phyloP scores from a whole-genome alignment of 1,140 invertebrate species.

The Magallana angulata region DNA sequence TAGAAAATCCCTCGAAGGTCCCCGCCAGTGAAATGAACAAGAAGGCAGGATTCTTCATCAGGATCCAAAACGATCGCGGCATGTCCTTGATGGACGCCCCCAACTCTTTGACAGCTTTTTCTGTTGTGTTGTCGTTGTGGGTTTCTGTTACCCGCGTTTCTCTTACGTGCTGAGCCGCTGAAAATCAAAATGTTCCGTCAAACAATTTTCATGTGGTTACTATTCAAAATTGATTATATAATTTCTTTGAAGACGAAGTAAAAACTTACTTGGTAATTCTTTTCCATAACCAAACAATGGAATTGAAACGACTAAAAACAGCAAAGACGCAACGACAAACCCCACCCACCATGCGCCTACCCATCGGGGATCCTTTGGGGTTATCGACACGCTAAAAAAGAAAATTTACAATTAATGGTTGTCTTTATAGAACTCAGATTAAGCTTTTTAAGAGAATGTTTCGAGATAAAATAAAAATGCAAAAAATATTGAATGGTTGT shows the following conservation, averaged over 20 bases:
- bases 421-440: not conserved
- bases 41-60: constrained; percentile 89
- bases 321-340: constrained; percentile 89
- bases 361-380: constrained; percentile 89
- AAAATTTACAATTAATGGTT: constrained; percentile 72
- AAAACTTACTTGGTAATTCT: constrained; percentile 81
- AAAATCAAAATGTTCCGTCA: constrained; percentile 21
- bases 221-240: not conserved
- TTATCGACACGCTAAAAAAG: constrained; percentile 85
- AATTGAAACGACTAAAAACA: constrained; percentile 90
- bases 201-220: too few species aligned
- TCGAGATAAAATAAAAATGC: too few species aligned
- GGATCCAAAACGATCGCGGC: constrained; percentile 67
- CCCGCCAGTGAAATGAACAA: constrained; percentile 88
- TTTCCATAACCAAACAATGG: constrained; percentile 92
- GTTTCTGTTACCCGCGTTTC: constrained; percentile 86
- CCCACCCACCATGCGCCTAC: constrained; percentile 98
- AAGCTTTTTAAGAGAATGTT: not conserved
- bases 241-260: constrained; percentile 85
- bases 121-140: constrained; percentile 77
- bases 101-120: not conserved
- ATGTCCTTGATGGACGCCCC: constrained; percentile 53
- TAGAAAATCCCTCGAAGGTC: constrained; percentile 87
- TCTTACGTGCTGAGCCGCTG: constrained; percentile 66
- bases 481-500: too few species aligned